phyloP scores from a whole-genome alignment of 1,140 invertebrate species.

The Holcopasites calliopsidis region DNA sequence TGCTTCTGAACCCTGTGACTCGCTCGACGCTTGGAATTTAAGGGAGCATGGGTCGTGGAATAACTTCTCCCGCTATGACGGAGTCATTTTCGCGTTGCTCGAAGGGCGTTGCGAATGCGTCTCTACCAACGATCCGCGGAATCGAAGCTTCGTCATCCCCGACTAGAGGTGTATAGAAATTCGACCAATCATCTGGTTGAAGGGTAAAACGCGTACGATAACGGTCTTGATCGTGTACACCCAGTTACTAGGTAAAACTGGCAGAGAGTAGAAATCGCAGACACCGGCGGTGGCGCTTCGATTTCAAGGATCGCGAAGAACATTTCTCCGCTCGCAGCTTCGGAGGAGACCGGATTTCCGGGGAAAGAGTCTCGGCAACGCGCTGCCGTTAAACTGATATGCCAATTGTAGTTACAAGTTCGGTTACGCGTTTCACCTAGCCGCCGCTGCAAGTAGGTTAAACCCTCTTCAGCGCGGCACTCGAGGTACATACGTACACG shows the following conservation, averaged over 20 bases:
- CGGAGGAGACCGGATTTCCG: conserved; percentile 46
- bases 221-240: neutral
- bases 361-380: conserved; percentile 43
- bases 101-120: too few species aligned
- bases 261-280: conserved; percentile 2
- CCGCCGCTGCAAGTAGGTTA: conserved; percentile 22
- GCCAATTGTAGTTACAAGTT: conserved; percentile 66
- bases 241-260: conserved; percentile 22
- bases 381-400: conserved; percentile 69
- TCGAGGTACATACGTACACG: conserved; percentile 12
- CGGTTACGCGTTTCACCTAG: conserved; percentile 29
- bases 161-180: neutral
- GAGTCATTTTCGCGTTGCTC: neutral
- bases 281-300: neutral
- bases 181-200: neutral
- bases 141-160: neutral
- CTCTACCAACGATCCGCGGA: neutral
- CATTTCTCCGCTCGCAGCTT: neutral
- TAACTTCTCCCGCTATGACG: too few species aligned
- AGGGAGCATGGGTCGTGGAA: neutral
- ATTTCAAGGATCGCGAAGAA: neutral
- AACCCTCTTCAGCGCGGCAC: conserved; percentile 23
- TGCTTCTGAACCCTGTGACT: conserved; percentile 2
- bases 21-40: conserved; percentile 14
- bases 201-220: neutral